phyloP scores from a whole-genome alignment of 1,140 invertebrate species.

The Tyrophagus putrescentiae region DNA sequence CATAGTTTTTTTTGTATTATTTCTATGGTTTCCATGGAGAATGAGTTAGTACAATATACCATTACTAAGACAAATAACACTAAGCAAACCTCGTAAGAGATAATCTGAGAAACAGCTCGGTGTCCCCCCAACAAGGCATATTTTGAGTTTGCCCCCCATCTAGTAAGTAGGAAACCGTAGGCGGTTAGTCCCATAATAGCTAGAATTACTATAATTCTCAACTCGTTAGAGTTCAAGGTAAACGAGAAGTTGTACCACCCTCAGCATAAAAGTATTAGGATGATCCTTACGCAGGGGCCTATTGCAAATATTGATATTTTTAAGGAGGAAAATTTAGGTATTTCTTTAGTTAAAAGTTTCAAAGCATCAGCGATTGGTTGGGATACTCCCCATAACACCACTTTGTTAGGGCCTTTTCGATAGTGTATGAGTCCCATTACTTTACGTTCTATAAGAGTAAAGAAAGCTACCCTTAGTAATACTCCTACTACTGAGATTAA shows the following conservation, averaged over 20 bases:
- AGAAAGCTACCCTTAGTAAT: slow-evolving; percentile 46
- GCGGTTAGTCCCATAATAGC: slow-evolving; percentile 41
- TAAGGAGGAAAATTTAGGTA: slow-evolving; percentile 34
- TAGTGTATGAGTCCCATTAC: slow-evolving; percentile 50
- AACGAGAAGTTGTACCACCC: slow-evolving; percentile 37
- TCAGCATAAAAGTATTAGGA: slow-evolving; percentile 41
- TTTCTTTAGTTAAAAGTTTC: slow-evolving; percentile 48
- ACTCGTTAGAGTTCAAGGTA: slow-evolving; percentile 36
- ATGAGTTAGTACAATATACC: slow-evolving; percentile 35
- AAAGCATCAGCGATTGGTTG: slow-evolving; percentile 50
- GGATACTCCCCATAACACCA: slow-evolving; percentile 43
- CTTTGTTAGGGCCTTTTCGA: slow-evolving; percentile 52
- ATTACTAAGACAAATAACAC: slow-evolving; percentile 40
- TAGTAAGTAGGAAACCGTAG: slow-evolving; percentile 41
- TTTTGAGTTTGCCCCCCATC: slow-evolving; percentile 50
- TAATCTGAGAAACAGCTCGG: slow-evolving; percentile 46
- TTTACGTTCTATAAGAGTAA: slow-evolving; percentile 50
- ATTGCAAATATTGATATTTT: slow-evolving; percentile 43
- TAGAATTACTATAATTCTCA: slow-evolving; percentile 40
- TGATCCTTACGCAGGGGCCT: slow-evolving; percentile 42
- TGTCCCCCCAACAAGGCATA: slow-evolving; percentile 47
- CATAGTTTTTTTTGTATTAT: slow-evolving; percentile 35
- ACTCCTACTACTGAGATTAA: slow-evolving; percentile 40
- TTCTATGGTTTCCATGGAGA: slow-evolving; percentile 32
- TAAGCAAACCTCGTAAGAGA: slow-evolving; percentile 51